These are phyloP conservation scores for Alloscopus bannaensis DNA, from an alignment of 2,888 invertebrate genomes.

Conservation along the genomic window DNA sequence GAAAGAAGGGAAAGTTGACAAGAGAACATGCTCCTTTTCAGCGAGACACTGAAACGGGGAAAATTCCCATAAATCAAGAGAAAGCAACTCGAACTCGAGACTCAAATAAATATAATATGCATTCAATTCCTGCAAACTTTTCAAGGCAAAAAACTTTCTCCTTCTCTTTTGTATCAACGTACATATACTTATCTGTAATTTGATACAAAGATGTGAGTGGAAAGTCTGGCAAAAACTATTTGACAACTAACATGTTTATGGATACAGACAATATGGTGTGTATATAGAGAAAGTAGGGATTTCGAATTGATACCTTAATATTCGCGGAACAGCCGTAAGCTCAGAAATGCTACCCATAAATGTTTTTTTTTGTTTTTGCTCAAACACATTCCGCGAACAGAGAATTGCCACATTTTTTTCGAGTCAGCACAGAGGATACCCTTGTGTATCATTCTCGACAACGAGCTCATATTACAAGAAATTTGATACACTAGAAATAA, in stretches of 20 bases:
- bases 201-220: neutral
- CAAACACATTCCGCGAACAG: too few relatives aligned
- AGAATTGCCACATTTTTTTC: too few relatives aligned
- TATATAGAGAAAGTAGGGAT: neutral
- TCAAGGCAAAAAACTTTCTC: constrained; percentile 9
- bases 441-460: too few relatives aligned
- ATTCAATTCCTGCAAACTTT: neutral
- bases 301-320: constrained; percentile 7
- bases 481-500: too few relatives aligned
- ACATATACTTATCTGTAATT: constrained; percentile 1
- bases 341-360: too few relatives aligned
- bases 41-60: constrained; percentile 34
- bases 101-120: constrained; percentile 23
- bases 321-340: too few relatives aligned
- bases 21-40: constrained; percentile 38
- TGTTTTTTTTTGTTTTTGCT: too few relatives aligned
- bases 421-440: too few relatives aligned
- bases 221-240: constrained; percentile 2
- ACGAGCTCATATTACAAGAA: too few relatives aligned
- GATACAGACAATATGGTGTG: neutral
- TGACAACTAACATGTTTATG: constrained; percentile 46
- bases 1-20: constrained; percentile 45
- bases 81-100: constrained; percentile 21
- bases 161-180: neutral
- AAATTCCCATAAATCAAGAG: constrained; percentile 52